Conservation (phyloP, 2,888 invertebrate species). For the Lepetodrilus schrolli region DNA sequence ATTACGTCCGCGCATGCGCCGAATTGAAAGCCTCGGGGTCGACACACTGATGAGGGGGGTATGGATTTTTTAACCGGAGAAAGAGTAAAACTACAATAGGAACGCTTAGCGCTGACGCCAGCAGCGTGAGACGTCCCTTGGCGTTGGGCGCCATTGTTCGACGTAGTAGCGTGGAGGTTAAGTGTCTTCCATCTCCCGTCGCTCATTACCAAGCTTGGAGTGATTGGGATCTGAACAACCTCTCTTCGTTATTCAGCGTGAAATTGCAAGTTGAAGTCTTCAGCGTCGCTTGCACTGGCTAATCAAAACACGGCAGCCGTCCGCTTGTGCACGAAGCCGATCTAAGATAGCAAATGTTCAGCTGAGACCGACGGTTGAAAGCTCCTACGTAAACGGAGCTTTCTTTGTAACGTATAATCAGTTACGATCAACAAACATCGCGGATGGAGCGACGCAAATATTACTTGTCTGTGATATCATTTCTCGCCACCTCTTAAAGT, state of each 20-base stretch:
- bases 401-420: slow-evolving; percentile 26
- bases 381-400: neutral
- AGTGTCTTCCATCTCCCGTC: slow-evolving; percentile 6
- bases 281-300: neutral
- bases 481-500: neutral
- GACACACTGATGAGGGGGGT: neutral
- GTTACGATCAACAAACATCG: slow-evolving; percentile 10
- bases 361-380: neutral
- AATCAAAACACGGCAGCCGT: neutral
- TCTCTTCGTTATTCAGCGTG: slow-evolving; percentile 20
- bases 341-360: slow-evolving; percentile 20
- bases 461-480: slow-evolving; percentile 1
- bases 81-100: neutral
- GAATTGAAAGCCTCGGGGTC: slow-evolving; percentile 5
- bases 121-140: neutral
- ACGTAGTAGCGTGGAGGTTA: neutral
- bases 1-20: slow-evolving; percentile 19
- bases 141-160: neutral
- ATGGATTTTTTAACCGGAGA: slow-evolving; percentile 10
- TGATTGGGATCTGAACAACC: slow-evolving; percentile 21
- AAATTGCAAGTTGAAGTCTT: neutral
- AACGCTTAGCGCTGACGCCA: neutral
- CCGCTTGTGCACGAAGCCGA: slow-evolving; percentile 15
- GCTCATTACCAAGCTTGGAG: neutral
- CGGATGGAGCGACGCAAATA: slow-evolving; percentile 14